Evolutionary conservation across 1,140 invertebrate species (phyloP).

Genomic region (Drosophila kanapiae): DNA sequence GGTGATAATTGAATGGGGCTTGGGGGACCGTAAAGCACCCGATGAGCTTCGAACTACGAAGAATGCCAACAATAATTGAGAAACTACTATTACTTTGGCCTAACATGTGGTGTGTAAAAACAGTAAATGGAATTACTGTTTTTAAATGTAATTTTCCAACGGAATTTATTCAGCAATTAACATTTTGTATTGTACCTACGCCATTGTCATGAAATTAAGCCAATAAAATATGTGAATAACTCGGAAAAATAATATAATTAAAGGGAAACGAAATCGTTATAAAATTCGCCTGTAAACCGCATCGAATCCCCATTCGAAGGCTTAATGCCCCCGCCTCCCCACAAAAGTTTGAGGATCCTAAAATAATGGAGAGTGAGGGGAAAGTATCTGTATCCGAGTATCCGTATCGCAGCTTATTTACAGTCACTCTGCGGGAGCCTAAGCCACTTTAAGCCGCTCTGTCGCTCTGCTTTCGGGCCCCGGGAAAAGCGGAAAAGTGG

Average conservation of each 20-base stretch:
- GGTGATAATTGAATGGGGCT: constrained; percentile 12
- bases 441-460: constrained; percentile 27
- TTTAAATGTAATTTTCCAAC: no score
- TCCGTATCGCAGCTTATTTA: constrained; percentile 29
- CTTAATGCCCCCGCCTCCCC: constrained; percentile 6
- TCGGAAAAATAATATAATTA: neutral
- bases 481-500: constrained; percentile 10
- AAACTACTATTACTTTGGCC: neutral
- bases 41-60: neutral
- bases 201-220: neutral
- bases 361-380: neutral
- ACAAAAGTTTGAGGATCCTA: constrained; percentile 9
- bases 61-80: neutral
- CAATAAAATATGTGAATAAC: neutral
- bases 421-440: constrained; percentile 13
- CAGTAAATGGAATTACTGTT: neutral
- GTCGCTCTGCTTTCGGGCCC: neutral
- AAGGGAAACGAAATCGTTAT: constrained; percentile 2
- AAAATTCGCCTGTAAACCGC: neutral
- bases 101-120: neutral
- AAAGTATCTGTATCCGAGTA: neutral
- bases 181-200: no score
- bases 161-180: no score
- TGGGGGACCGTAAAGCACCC: no score
- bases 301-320: constrained; percentile 2